Conservation (phyloP, 1,140 invertebrate genomes). For the Sarcophaga peregrina region DNA sequence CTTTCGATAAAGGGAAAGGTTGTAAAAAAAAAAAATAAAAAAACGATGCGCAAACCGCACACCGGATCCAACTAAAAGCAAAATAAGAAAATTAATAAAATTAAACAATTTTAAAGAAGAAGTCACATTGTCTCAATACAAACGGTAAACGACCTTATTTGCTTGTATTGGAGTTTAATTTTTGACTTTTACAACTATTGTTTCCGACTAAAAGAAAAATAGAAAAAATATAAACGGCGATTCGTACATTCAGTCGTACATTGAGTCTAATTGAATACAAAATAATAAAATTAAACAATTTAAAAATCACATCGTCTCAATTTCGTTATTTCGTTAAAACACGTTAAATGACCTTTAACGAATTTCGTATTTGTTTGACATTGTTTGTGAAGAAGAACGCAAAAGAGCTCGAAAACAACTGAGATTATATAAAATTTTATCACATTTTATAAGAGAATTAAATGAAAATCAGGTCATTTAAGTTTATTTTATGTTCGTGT, state of each 20-base stretch:
- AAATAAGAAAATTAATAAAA: slow-evolving; percentile 10
- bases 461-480: slow-evolving; percentile 39
- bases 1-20: no score
- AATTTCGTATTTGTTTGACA: slow-evolving; percentile 3
- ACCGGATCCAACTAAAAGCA: not conserved
- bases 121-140: not conserved
- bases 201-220: not conserved
- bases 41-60: not conserved
- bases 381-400: not conserved
- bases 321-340: not conserved
- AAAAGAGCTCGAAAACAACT: not conserved
- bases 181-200: no score
- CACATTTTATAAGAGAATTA: slow-evolving; percentile 30
- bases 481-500: slow-evolving; percentile 31
- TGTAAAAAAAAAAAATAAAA: not conserved
- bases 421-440: slow-evolving; percentile 20
- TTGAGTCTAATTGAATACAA: not conserved
- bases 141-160: not conserved
- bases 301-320: not conserved
- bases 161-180: no score
- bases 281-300: slow-evolving; percentile 16
- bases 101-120: not conserved
- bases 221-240: not conserved
- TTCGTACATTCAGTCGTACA: no score
- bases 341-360: slow-evolving; percentile 10